phyloP scores from a whole-genome alignment of 2,888 invertebrate species.

The Cantharis rufa region DNA sequence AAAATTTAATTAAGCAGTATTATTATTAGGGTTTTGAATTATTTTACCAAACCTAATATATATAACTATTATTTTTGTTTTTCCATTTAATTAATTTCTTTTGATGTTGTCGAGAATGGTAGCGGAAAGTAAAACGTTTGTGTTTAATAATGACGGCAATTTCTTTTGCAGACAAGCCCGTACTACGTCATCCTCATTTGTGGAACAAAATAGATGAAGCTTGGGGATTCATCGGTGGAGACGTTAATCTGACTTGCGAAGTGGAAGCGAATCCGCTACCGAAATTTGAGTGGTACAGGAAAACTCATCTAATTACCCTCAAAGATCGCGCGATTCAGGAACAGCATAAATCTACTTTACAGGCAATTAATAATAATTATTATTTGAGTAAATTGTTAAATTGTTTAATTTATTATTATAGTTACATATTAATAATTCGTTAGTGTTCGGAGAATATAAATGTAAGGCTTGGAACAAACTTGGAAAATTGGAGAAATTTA shows the following conservation, averaged over 20 bases:
- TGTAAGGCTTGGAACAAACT: slow-evolving; percentile 60
- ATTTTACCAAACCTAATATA: slow-evolving; percentile 18
- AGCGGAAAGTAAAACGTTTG: not conserved
- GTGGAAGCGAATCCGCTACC: slow-evolving; percentile 71
- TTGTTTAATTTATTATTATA: slow-evolving; percentile 33
- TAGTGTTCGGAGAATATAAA: slow-evolving; percentile 59
- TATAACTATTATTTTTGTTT: slow-evolving; percentile 1
- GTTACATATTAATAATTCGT: slow-evolving; percentile 48
- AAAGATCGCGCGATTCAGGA: slow-evolving; percentile 25
- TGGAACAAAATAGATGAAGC: slow-evolving; percentile 49
- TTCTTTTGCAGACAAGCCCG: slow-evolving; percentile 33
- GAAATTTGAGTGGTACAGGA: slow-evolving; percentile 58
- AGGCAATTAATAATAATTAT: slow-evolving; percentile 8
- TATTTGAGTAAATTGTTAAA: not conserved
- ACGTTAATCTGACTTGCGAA: slow-evolving; percentile 70
- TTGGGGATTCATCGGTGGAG: slow-evolving; percentile 59
- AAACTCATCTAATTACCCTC: slow-evolving; percentile 39
- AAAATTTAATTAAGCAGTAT: slow-evolving; percentile 26
- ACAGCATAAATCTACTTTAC: slow-evolving; percentile 20
- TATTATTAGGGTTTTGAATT: slow-evolving; percentile 24
- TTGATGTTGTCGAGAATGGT: not conserved
- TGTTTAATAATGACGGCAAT: not conserved
- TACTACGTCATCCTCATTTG: slow-evolving; percentile 31
- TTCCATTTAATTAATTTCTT: not conserved
- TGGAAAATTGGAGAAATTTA: slow-evolving; percentile 58